These are phyloP conservation scores for Pseudobourletiella spinata DNA, from an alignment of 1,140 invertebrate genomes.

Conservation along the genomic window DNA sequence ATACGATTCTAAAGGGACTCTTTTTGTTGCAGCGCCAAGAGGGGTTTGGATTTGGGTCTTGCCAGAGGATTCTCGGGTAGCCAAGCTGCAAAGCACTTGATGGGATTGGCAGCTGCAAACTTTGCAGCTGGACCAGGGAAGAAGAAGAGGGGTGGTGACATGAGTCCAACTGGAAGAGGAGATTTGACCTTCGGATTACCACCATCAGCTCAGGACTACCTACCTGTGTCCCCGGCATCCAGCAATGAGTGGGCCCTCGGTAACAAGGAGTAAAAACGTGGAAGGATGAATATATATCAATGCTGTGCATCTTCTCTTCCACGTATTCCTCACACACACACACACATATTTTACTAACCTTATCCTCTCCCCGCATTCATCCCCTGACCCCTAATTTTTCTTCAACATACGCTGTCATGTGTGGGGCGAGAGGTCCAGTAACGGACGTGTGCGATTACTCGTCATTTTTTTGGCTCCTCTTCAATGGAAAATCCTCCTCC, in stretches of 20 bases:
- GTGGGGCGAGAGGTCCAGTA: no score
- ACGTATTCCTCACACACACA: no score
- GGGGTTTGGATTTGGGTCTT: constrained; percentile 68
- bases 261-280: constrained; percentile 8
- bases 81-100: constrained; percentile 77
- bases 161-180: not conserved
- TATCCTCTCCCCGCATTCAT: no score
- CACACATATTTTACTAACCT: no score
- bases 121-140: constrained; percentile 35
- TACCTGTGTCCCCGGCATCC: not conserved
- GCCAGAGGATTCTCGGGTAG: constrained; percentile 77
- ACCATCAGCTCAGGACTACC: not conserved
- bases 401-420: no score
- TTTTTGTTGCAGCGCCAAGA: constrained; percentile 56
- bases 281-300: no score
- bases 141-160: constrained; percentile 31
- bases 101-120: constrained; percentile 48
- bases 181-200: not conserved
- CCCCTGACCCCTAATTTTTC: no score
- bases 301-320: no score
- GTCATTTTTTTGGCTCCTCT: no score
- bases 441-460: no score
- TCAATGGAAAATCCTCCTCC: no score
- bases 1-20: not conserved
- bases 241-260: constrained; percentile 13